phyloP scores from a whole-genome alignment of 2,888 invertebrate species.

The Neoitamus cyanurus region DNA sequence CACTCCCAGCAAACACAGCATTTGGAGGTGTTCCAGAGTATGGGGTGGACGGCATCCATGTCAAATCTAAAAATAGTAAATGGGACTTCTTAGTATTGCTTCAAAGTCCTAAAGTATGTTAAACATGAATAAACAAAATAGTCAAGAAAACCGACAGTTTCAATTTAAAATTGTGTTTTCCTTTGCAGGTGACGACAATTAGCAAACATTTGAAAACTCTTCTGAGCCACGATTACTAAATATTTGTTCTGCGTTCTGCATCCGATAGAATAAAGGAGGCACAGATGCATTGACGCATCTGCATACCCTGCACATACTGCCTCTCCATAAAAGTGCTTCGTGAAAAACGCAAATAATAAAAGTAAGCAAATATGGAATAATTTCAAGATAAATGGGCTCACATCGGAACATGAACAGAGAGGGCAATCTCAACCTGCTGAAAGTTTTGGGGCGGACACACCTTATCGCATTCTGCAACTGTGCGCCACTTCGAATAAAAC shows the following conservation, averaged over 20 bases:
- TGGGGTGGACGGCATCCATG: neutral
- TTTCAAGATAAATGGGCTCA: too few relatives aligned
- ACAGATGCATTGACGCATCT: neutral
- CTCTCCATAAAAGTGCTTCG: too few relatives aligned
- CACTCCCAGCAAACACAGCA: constrained; percentile 62
- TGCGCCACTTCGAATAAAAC: neutral
- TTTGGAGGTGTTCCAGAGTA: constrained; percentile 33
- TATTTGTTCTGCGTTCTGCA: neutral
- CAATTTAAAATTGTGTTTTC: neutral
- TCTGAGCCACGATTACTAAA: neutral
- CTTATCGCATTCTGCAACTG: neutral
- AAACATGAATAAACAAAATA: too few relatives aligned
- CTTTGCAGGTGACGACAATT: neutral
- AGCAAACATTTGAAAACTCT: neutral
- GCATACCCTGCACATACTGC: too few relatives aligned
- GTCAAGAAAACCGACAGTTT: too few relatives aligned
- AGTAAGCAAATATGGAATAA: too few relatives aligned
- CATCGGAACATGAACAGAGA: too few relatives aligned
- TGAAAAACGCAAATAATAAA: too few relatives aligned
- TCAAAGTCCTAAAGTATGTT: neutral
- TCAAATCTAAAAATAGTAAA: neutral
- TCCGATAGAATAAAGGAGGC: neutral
- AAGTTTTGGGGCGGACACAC: neutral
- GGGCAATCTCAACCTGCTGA: neutral
- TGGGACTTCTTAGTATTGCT: too few relatives aligned